These are phyloP conservation scores for Forbesichthys agassizii DNA, from an alignment of 2,113 vertebrate species.

Conservation along the genomic window DNA sequence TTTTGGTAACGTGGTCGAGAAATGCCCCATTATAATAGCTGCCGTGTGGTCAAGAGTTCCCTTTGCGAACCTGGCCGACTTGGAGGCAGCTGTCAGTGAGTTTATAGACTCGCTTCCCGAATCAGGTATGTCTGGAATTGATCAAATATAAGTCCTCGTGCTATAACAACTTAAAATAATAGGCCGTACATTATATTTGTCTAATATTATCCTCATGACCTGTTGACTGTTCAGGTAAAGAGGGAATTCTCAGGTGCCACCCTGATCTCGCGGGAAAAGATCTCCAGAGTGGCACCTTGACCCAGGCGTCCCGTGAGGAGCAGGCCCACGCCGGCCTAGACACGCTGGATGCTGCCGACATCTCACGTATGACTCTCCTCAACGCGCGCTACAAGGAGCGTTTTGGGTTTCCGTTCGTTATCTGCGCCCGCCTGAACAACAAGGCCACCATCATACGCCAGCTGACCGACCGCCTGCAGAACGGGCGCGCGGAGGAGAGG, in stretches of 20 bases:
- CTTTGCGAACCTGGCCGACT: constrained; percentile 60
- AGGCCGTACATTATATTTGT: not conserved
- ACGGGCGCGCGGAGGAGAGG: constrained; percentile 65
- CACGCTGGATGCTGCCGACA: constrained; percentile 58
- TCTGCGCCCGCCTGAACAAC: constrained; percentile 78
- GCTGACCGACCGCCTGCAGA: constrained; percentile 64
- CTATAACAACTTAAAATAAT: too few relatives aligned
- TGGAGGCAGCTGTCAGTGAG: constrained; percentile 71
- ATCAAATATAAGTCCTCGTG: too few relatives aligned
- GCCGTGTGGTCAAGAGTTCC: constrained; percentile 80
- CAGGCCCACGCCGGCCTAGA: constrained; percentile 77
- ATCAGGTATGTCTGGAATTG: constrained; percentile 69
- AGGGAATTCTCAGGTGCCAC: constrained; percentile 83
- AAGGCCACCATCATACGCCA: constrained; percentile 60
- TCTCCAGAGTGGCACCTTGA: constrained; percentile 71
- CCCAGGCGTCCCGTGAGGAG: constrained; percentile 76
- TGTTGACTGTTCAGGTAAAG: constrained; percentile 73
- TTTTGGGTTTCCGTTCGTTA: constrained; percentile 84
- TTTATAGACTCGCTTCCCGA: constrained; percentile 80
- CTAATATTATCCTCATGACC: not conserved
- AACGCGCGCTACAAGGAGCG: constrained; percentile 78
- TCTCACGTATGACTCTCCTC: constrained; percentile 59
- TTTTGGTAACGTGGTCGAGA: constrained; percentile 84
- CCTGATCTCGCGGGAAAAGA: constrained; percentile 83
- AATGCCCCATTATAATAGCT: constrained; percentile 78